Percentiles rank a stretch among this genome's conserved stretches.
These are phyloP conservation scores for Diprion similis DNA, from an alignment of 1,140 invertebrate species.

Conservation along the genomic window DNA sequence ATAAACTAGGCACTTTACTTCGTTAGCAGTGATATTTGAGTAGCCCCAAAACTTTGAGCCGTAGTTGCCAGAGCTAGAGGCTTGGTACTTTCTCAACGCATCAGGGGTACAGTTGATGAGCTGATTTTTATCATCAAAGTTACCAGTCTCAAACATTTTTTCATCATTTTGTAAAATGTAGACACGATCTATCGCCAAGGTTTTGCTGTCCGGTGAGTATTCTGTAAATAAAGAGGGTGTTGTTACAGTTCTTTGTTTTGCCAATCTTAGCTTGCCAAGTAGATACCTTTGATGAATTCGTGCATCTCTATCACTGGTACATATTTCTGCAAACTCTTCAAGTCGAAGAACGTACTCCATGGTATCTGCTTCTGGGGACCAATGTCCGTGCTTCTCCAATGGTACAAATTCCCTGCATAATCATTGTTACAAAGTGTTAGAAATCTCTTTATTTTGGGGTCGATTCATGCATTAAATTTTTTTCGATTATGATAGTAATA, in stretches of 20 bases:
- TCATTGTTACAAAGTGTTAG: conserved; percentile 16
- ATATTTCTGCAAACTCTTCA: conserved; percentile 79
- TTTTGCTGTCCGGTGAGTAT: conserved; percentile 49
- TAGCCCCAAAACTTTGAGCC: conserved; percentile 70
- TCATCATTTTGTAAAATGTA: conserved; percentile 88
- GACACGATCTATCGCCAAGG: conserved; percentile 72
- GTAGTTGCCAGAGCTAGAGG: conserved; percentile 58
- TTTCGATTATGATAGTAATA: conserved; percentile 1
- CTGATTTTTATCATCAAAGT: conserved; percentile 86
- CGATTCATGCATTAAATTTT: conserved; percentile 1
- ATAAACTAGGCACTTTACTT: conserved; percentile 80
- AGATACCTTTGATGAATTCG: conserved; percentile 75
- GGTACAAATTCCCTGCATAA: conserved; percentile 69
- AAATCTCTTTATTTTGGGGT: conserved; percentile 17
- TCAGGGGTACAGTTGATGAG: conserved; percentile 62
- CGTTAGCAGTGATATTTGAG: conserved; percentile 69
- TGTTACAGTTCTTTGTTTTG: conserved; percentile 10
- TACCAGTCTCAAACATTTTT: conserved; percentile 81
- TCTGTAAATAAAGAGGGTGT: conserved; percentile 41
- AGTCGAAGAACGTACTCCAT: conserved; percentile 90
- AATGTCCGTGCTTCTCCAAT: conserved; percentile 79
- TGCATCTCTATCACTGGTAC: conserved; percentile 88
- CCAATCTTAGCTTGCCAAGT: neutral
- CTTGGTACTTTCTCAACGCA: conserved; percentile 42
- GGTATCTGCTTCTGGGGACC: conserved; percentile 64